A percentile compares a stretch with the other conserved stretches of the same genome.
phyloP scores from a whole-genome alignment of 23 tunicate species.

The Trididemnum miniatum region DNA sequence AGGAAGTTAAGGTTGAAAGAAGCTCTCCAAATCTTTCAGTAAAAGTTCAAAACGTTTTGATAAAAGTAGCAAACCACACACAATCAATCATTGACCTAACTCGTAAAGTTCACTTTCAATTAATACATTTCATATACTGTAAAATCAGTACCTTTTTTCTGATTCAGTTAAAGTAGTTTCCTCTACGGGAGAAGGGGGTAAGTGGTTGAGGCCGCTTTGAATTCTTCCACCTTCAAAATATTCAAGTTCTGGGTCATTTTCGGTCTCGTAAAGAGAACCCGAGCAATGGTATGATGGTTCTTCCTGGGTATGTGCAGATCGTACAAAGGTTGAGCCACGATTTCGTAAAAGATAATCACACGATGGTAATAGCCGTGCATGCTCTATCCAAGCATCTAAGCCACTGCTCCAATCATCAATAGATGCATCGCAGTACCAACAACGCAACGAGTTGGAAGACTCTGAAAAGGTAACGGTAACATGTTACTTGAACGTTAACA shows the following conservation, averaged over 20 bases:
- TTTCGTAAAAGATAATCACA: conserved; percentile 12
- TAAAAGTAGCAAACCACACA: no score
- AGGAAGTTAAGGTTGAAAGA: no score
- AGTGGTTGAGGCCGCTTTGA: not conserved
- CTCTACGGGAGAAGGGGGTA: not conserved
- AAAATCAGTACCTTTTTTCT: not conserved
- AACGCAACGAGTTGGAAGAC: not conserved
- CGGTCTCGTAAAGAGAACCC: no score
- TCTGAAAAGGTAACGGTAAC: no score
- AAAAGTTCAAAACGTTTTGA: no score
- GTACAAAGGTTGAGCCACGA: conserved; percentile 1
- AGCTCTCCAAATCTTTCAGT: no score
- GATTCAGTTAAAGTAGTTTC: not conserved
- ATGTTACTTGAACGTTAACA: no score
- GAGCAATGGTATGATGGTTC: not conserved
- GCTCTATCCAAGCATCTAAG: conserved; percentile 5
- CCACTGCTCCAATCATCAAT: not conserved
- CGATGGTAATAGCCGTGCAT: not conserved
- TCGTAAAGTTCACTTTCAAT: no score
- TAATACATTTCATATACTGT: no score
- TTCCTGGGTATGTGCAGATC: not conserved
- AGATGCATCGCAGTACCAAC: conserved; percentile 16
- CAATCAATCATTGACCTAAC: no score
- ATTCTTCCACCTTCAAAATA: not conserved
- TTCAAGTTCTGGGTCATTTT: not conserved